A percentile compares a stretch with the other conserved stretches of the same genome.
phyloP scores from a whole-genome alignment of 2,113 vertebrate species.

The Thinocorus orbignyianus region DNA sequence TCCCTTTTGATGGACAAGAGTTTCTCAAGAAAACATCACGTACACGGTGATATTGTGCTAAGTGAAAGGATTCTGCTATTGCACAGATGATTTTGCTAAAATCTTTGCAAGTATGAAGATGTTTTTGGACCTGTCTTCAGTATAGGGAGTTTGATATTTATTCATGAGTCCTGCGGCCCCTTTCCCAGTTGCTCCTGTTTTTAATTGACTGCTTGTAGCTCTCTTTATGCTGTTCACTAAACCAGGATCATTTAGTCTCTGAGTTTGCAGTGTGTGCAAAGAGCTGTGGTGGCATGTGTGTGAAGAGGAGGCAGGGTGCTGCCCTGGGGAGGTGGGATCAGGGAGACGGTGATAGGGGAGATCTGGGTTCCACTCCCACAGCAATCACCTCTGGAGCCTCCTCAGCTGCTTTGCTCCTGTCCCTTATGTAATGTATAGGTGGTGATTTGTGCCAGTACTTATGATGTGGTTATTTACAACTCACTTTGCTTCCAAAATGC shows the following conservation, averaged over 20 bases:
- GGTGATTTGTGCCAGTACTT: neutral
- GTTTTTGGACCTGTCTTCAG: neutral
- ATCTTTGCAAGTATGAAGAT: neutral
- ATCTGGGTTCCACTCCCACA: neutral
- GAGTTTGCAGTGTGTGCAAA: neutral
- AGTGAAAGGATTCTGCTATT: neutral
- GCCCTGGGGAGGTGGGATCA: neutral
- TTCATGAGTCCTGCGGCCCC: neutral
- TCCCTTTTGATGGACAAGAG: neutral
- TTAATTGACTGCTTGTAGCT: neutral
- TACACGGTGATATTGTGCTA: neutral
- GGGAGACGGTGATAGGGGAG: neutral
- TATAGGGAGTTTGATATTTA: neutral
- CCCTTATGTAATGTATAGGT: neutral
- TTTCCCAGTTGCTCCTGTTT: neutral
- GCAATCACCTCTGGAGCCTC: neutral
- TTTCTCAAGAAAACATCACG: accelerated
- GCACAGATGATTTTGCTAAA: neutral
- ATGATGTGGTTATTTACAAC: neutral
- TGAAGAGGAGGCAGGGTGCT: neutral
- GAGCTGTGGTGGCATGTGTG: neutral
- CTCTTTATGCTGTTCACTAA: neutral
- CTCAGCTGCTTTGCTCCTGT: neutral
- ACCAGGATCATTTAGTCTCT: neutral
- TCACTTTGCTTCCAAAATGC: neutral